Evolutionary conservation across 1,140 invertebrate species (phyloP).

Genomic region (Bursaphelenchus mucronatus): DNA sequence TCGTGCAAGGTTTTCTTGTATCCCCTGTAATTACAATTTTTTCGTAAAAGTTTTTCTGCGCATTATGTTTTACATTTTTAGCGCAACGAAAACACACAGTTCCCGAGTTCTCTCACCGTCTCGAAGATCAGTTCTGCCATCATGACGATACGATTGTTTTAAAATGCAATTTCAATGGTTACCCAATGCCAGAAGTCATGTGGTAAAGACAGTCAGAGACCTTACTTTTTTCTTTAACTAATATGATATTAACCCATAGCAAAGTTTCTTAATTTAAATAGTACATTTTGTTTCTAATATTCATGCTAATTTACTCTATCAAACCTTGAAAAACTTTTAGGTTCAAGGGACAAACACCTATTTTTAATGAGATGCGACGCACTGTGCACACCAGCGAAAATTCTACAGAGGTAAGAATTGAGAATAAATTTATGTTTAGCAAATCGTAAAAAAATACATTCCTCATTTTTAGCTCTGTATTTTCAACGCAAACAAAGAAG

Average conservation of each 20-base stretch:
- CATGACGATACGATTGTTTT: slow-evolving; percentile 31
- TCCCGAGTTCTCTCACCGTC: slow-evolving; percentile 31
- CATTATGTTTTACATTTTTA: background rate
- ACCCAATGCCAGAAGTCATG: slow-evolving; percentile 34
- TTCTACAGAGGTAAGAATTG: slow-evolving; percentile 32
- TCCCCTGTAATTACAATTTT: too few species aligned
- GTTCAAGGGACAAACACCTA: slow-evolving; percentile 39
- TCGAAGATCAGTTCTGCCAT: slow-evolving; percentile 38
- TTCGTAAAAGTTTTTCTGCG: too few species aligned
- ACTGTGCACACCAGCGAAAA: slow-evolving; percentile 19
- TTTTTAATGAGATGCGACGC: slow-evolving; percentile 16
- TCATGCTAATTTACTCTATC: background rate
- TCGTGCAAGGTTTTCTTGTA: too few species aligned
- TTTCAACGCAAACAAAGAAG: slow-evolving; percentile 36
- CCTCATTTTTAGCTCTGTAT: slow-evolving; percentile 31
- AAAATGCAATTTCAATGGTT: slow-evolving; percentile 32
- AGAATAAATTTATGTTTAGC: background rate
- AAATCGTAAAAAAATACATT: background rate
- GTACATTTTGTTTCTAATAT: background rate
- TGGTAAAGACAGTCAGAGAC: slow-evolving; percentile 30
- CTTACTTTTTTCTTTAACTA: background rate
- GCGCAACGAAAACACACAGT: slow-evolving; percentile 13
- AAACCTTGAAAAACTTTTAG: slow-evolving; percentile 16
- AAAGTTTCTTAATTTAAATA: too few species aligned
- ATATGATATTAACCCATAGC: background rate